phyloP scores from a whole-genome alignment of 92 coral and sea anemone genomes.

The Porites divaricata region DNA sequence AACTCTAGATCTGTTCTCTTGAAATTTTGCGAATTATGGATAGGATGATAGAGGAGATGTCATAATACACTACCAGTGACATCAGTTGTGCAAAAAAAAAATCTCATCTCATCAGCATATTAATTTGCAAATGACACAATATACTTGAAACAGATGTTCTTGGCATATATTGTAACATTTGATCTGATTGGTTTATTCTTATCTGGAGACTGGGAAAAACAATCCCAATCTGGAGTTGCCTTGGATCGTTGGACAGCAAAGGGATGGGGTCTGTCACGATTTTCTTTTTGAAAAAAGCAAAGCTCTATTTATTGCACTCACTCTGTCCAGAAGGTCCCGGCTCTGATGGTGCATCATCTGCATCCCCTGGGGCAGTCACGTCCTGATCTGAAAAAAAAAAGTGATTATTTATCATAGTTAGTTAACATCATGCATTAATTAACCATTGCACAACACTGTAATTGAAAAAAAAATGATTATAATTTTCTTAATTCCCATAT shows the following conservation, averaged over 20 bases:
- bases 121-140: no score
- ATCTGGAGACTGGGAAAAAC: slow-evolving; percentile 1
- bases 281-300: not conserved
- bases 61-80: no score
- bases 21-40: no score
- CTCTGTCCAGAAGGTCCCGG: slow-evolving; percentile 27
- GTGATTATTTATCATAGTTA: slow-evolving; percentile 1
- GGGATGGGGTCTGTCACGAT: slow-evolving; percentile 8
- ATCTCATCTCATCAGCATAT: not conserved
- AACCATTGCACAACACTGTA: no score
- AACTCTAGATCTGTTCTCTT: no score
- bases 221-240: not conserved
- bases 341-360: slow-evolving; percentile 17
- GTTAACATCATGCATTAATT: no score
- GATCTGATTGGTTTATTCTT: not conserved
- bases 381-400: slow-evolving; percentile 5
- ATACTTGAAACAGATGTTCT: no score
- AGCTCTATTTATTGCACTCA: not conserved
- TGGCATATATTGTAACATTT: not conserved
- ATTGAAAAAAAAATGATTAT: not conserved
- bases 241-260: not conserved
- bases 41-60: no score
- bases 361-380: not conserved
- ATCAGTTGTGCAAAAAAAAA: not conserved
- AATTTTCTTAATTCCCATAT: not conserved